A percentile compares a stretch with the other conserved stretches of the same genome.
These are phyloP conservation scores for Pseudomyrmex gracilis DNA, from an alignment of 1,140 invertebrate species.

Conservation along the genomic window DNA sequence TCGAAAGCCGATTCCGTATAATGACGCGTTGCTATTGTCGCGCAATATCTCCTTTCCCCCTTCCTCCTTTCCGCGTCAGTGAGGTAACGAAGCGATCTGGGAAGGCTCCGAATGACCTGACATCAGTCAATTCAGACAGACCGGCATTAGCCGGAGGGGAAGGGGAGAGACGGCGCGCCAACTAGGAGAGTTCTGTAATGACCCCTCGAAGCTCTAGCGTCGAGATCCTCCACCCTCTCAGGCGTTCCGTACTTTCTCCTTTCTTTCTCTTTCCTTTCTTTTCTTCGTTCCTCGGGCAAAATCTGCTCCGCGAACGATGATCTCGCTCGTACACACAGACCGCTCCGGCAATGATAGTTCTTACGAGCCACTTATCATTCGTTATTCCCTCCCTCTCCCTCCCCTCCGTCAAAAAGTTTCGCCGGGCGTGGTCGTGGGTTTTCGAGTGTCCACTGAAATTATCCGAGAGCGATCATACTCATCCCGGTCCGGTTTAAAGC, in stretches of 20 bases:
- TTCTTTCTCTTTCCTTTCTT: slow-evolving; percentile 1
- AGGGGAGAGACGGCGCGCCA: slow-evolving; percentile 49
- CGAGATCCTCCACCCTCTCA: slow-evolving; percentile 68
- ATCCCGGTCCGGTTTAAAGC: not conserved
- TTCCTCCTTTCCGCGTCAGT: slow-evolving; percentile 19
- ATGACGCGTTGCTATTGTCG: slow-evolving; percentile 61
- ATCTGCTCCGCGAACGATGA: too few relatives aligned
- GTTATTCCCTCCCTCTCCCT: not conserved
- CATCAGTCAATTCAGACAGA: slow-evolving; percentile 76
- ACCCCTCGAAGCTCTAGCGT: slow-evolving; percentile 71
- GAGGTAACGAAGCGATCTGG: slow-evolving; percentile 70
- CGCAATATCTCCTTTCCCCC: slow-evolving; percentile 66
- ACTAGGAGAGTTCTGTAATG: slow-evolving; percentile 73
- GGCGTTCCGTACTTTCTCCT: slow-evolving; percentile 73
- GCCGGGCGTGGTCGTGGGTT: slow-evolving; percentile 7
- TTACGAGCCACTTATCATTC: slow-evolving; percentile 24
- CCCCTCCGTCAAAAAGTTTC: not conserved
- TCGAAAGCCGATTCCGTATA: slow-evolving; percentile 71
- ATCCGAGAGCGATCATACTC: slow-evolving; percentile 14
- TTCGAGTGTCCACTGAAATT: slow-evolving; percentile 42
- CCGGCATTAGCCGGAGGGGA: slow-evolving; percentile 49
- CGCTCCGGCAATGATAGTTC: slow-evolving; percentile 47
- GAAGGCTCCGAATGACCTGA: slow-evolving; percentile 73
- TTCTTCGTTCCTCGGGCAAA: not conserved
- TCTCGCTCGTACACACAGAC: slow-evolving; percentile 56